Evolutionary conservation across 2,797 vertebrate genomes (phyloP).

Genomic region (Mallotus villosus): DNA sequence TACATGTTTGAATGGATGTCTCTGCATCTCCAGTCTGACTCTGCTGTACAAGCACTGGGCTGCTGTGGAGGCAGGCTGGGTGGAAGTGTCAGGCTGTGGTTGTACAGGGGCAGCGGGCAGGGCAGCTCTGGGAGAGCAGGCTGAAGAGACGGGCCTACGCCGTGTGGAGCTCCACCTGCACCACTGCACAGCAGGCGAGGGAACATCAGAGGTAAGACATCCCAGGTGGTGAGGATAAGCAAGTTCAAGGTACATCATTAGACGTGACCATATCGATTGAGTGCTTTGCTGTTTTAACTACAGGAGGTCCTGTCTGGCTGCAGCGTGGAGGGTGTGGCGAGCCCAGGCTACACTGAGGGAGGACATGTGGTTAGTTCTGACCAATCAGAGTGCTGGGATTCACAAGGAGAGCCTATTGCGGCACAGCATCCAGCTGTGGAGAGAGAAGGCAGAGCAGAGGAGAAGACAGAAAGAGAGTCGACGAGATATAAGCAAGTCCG

Average conservation of each 20-base stretch:
- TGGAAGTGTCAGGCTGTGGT: neutral
- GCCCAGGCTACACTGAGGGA: neutral
- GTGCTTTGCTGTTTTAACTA: neutral
- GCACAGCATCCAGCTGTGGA: slow-evolving; percentile 12
- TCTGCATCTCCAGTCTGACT: slow-evolving; percentile 18
- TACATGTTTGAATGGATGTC: slow-evolving; percentile 10
- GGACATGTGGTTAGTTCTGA: neutral
- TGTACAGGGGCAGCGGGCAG: slow-evolving; percentile 16
- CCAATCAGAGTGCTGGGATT: slow-evolving; percentile 3
- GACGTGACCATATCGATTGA: neutral
- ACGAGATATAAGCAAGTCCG: slow-evolving; percentile 8
- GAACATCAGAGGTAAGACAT: slow-evolving; percentile 23
- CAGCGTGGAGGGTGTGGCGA: slow-evolving; percentile 15
- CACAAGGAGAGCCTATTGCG: slow-evolving; percentile 13
- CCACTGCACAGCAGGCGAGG: slow-evolving; percentile 6
- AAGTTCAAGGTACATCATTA: neutral
- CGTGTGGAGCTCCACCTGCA: slow-evolving; percentile 26
- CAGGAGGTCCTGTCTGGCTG: slow-evolving; percentile 11
- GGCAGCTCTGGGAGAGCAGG: neutral
- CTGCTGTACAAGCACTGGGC: slow-evolving; percentile 40
- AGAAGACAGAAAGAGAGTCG: neutral
- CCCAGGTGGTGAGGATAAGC: too few species aligned
- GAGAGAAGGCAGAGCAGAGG: neutral
- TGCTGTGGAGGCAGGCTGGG: slow-evolving; percentile 28
- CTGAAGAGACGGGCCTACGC: slow-evolving; percentile 18